Evolutionary conservation across 2,797 vertebrate species (phyloP).

Genomic region (Lemur catta): DNA sequence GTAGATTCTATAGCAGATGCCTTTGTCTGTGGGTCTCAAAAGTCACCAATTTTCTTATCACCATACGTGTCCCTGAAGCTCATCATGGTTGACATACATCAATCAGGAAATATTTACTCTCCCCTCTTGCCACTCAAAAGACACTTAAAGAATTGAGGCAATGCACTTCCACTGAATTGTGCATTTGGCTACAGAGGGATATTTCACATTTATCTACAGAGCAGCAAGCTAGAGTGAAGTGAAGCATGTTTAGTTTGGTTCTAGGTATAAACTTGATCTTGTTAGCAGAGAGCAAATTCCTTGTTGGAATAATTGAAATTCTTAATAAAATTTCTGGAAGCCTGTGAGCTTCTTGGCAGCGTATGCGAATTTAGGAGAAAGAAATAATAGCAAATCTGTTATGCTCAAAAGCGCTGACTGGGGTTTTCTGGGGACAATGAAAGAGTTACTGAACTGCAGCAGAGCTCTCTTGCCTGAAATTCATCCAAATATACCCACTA

Average conservation of each 20-base stretch:
- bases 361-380: constrained; percentile 45
- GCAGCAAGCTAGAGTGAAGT: constrained; percentile 22
- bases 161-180: neutral
- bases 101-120: constrained; percentile 17
- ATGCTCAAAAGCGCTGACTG: constrained; percentile 4
- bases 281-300: constrained; percentile 56
- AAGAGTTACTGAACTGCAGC: neutral
- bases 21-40: neutral
- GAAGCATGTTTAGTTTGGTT: constrained; percentile 29
- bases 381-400: constrained; percentile 47
- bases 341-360: constrained; percentile 17
- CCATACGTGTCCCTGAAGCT: neutral
- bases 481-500: neutral
- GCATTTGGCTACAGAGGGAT: neutral
- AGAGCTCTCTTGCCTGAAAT: neutral
- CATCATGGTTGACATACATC: constrained; percentile 11
- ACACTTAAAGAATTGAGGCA: neutral
- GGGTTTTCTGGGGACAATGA: neutral
- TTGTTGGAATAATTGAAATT: constrained; percentile 55
- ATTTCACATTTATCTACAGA: constrained; percentile 34
- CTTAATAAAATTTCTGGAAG: constrained; percentile 64
- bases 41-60: constrained; percentile 14
- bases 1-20: neutral
- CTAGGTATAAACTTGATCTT: neutral
- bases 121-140: neutral